A percentile compares a stretch with the other conserved stretches of the same genome.
Conservation (phyloP, 2,797 vertebrate species). For the Enteromius mattozi region DNA sequence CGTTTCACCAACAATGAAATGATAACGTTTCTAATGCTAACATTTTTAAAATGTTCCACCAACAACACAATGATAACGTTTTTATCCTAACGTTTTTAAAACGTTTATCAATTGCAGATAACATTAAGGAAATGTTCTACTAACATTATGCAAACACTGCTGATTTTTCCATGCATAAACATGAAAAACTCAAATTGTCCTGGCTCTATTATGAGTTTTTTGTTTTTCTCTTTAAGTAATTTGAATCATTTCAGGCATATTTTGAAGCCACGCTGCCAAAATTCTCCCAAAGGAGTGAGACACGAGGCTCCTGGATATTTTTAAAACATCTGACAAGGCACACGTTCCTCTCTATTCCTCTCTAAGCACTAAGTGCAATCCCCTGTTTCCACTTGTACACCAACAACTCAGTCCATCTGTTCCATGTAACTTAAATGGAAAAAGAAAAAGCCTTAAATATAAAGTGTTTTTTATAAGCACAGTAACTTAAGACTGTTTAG, state of each 20-base stretch:
- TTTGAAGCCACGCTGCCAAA: slow-evolving; percentile 54
- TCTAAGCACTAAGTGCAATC: slow-evolving; percentile 23
- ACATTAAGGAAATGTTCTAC: too few relatives aligned
- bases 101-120: too few relatives aligned
- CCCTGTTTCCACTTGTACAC: slow-evolving; percentile 8
- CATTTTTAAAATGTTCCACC: too few relatives aligned
- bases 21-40: too few relatives aligned
- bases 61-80: too few relatives aligned
- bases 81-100: too few relatives aligned
- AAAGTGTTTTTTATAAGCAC: slow-evolving; percentile 27
- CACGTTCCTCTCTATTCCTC: slow-evolving; percentile 8
- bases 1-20: too few relatives aligned
- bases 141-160: neutral
- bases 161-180: neutral
- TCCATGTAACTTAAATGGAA: slow-evolving; percentile 7
- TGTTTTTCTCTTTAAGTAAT: slow-evolving; percentile 27
- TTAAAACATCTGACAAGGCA: slow-evolving; percentile 39
- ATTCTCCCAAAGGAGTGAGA: slow-evolving; percentile 7
- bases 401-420: slow-evolving; percentile 39
- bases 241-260: slow-evolving; percentile 52
- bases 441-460: neutral
- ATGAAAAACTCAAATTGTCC: neutral
- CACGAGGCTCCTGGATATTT: slow-evolving; percentile 32
- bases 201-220: neutral
- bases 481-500: slow-evolving; percentile 49